These are phyloP conservation scores for Drosophila kambysellisi DNA, from an alignment of 2,888 invertebrate genomes.

Conservation along the genomic window DNA sequence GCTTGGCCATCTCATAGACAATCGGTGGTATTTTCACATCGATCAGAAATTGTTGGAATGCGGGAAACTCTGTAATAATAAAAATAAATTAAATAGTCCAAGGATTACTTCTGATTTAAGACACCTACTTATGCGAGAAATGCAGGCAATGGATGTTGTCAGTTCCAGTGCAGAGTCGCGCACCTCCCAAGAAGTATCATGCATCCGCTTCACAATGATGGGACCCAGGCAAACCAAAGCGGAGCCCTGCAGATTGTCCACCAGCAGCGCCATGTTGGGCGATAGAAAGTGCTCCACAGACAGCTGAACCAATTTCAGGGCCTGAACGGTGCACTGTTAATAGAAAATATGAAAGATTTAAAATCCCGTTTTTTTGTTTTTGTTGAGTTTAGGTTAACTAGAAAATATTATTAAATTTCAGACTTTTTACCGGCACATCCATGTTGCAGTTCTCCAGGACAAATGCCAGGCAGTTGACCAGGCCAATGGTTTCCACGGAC, in stretches of 20 bases:
- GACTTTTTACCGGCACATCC: constrained; percentile 85
- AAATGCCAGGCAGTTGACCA: constrained; percentile 86
- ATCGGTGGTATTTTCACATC: constrained; percentile 88
- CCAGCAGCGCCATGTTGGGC: constrained; percentile 90
- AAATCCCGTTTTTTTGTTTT: too few relatives aligned
- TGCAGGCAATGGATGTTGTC: constrained; percentile 89
- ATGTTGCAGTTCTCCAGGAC: constrained; percentile 86
- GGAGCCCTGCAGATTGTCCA: constrained; percentile 89
- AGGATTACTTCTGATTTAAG: too few relatives aligned
- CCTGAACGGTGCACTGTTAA: constrained; percentile 89
- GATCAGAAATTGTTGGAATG: constrained; percentile 90
- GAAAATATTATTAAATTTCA: background rate
- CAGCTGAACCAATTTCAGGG: constrained; percentile 89
- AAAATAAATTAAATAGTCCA: background rate
- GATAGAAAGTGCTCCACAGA: constrained; percentile 91
- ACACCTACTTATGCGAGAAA: constrained; percentile 89
- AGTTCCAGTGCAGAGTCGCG: constrained; percentile 92
- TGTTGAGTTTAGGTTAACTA: too few relatives aligned
- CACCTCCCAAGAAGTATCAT: constrained; percentile 92
- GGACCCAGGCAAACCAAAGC: constrained; percentile 89
- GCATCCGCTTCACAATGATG: constrained; percentile 89
- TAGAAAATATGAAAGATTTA: constrained; percentile 5
- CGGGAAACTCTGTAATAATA: constrained; percentile 88
- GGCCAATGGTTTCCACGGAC: constrained; percentile 90
- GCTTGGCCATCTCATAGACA: constrained; percentile 88